phyloP scores from a whole-genome alignment of 2,888 invertebrate species.

The Platycheirus albimanus region DNA sequence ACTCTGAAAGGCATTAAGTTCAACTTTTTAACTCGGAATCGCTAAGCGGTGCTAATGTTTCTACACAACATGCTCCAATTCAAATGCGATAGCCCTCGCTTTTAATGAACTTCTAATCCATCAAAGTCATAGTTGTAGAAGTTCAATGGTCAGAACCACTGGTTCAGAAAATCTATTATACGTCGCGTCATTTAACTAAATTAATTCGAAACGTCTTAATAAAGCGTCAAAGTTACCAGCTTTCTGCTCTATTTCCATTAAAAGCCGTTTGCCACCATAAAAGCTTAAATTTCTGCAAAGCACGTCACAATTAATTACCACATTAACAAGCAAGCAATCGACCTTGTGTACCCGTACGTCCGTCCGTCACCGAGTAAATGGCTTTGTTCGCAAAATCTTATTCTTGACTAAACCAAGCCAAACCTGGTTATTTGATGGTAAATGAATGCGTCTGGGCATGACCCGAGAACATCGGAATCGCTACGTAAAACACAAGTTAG shows the following conservation, averaged over 20 bases:
- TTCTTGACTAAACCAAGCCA: conserved; percentile 49
- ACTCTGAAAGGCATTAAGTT: too few species aligned
- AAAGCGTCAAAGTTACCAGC: conserved; percentile 50
- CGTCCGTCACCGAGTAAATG: too few species aligned
- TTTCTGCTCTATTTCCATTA: conserved; percentile 60
- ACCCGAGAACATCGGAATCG: conserved; percentile 46
- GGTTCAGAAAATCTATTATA: conserved; percentile 43
- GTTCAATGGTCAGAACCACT: conserved; percentile 33
- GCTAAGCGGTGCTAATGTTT: too few species aligned
- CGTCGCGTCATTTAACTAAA: conserved; percentile 5
- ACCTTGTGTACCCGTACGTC: conserved; percentile 46
- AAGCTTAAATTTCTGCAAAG: conserved; percentile 65
- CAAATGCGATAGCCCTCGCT: background rate
- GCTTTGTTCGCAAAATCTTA: conserved; percentile 32
- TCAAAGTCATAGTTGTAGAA: background rate
- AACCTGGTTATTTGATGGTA: conserved; percentile 1
- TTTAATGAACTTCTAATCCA: background rate
- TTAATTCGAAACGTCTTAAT: conserved; percentile 64
- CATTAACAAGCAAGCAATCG: conserved; percentile 53
- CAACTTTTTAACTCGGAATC: too few species aligned
- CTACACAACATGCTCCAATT: background rate
- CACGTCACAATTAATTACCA: conserved; percentile 71
- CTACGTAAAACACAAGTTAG: conserved; percentile 3
- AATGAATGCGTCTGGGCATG: conserved; percentile 26
- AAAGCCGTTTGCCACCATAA: conserved; percentile 53